These are phyloP conservation scores for Drosophila yakuba DNA, from an alignment of 1,140 invertebrate genomes.

Conservation along the genomic window DNA sequence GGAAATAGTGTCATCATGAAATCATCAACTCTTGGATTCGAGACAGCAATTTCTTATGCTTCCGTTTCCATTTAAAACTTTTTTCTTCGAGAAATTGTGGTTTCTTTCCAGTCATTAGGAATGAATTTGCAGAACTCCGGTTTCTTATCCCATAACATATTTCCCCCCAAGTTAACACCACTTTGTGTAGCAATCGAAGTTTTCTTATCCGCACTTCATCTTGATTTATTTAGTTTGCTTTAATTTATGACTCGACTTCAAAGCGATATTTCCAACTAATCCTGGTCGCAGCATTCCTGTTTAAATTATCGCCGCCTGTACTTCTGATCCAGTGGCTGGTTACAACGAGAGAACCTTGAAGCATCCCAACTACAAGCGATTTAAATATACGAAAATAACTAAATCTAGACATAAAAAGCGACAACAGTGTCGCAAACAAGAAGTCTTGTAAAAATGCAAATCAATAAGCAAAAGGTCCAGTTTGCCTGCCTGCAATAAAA, in stretches of 20 bases:
- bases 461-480: constrained; percentile 75
- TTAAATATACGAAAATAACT: constrained; percentile 82
- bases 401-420: constrained; percentile 59
- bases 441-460: constrained; percentile 80
- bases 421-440: constrained; percentile 55
- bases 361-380: constrained; percentile 54
- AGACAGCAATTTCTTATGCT: neutral
- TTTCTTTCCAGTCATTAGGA: too few species aligned
- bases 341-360: constrained; percentile 23
- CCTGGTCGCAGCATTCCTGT: constrained; percentile 36
- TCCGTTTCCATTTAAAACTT: too few species aligned
- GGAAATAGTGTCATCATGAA: neutral
- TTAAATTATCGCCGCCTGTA: constrained; percentile 42
- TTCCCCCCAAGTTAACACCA: neutral
- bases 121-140: neutral
- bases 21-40: neutral
- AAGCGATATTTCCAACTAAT: constrained; percentile 43
- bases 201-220: constrained; percentile 34
- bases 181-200: constrained; percentile 8
- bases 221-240: constrained; percentile 43
- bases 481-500: constrained; percentile 71
- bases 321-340: constrained; percentile 46
- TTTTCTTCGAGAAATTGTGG: too few species aligned
- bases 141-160: constrained; percentile 26
- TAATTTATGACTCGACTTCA: constrained; percentile 46